These are phyloP conservation scores for Drosophila helvetica DNA, from an alignment of 2,888 invertebrate species.

Conservation along the genomic window DNA sequence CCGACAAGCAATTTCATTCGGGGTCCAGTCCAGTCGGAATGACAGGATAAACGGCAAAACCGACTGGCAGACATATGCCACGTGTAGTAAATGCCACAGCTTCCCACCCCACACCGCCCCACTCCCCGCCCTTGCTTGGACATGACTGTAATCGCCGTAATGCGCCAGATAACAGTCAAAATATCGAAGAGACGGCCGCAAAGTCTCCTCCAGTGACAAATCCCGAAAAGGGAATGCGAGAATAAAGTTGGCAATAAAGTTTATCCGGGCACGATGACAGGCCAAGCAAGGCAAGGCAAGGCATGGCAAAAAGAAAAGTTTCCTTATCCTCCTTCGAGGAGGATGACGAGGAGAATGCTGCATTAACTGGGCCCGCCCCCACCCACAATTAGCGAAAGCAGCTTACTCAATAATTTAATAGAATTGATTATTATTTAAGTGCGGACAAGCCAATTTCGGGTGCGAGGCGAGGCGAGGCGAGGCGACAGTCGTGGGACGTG, in stretches of 20 bases:
- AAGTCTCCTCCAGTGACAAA: slow-evolving; percentile 34
- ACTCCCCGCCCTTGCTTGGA: slow-evolving; percentile 6
- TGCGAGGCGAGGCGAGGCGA: slow-evolving; percentile 11
- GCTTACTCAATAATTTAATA: slow-evolving; percentile 73
- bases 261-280: slow-evolving; percentile 41
- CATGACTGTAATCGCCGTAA: slow-evolving; percentile 69
- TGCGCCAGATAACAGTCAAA: slow-evolving; percentile 56
- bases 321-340: slow-evolving; percentile 28
- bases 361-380: slow-evolving; percentile 35
- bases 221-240: slow-evolving; percentile 43
- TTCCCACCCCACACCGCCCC: slow-evolving; percentile 6
- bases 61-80: slow-evolving; percentile 38
- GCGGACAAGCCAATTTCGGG: slow-evolving; percentile 61
- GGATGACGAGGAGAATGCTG: no score
- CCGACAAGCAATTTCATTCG: slow-evolving; percentile 44
- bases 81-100: slow-evolving; percentile 29
- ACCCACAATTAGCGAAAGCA: slow-evolving; percentile 68
- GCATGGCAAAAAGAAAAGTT: slow-evolving; percentile 71
- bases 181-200: slow-evolving; percentile 24
- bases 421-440: slow-evolving; percentile 79
- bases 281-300: slow-evolving; percentile 43
- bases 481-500: slow-evolving; percentile 16
- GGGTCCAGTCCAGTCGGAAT: slow-evolving; percentile 23
- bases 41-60: slow-evolving; percentile 8
- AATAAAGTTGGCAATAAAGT: slow-evolving; percentile 48